Percentiles rank a stretch among this genome's conserved stretches.
Evolutionary conservation across 1,140 invertebrate species (phyloP).

Genomic region (Papilio xuthus): DNA sequence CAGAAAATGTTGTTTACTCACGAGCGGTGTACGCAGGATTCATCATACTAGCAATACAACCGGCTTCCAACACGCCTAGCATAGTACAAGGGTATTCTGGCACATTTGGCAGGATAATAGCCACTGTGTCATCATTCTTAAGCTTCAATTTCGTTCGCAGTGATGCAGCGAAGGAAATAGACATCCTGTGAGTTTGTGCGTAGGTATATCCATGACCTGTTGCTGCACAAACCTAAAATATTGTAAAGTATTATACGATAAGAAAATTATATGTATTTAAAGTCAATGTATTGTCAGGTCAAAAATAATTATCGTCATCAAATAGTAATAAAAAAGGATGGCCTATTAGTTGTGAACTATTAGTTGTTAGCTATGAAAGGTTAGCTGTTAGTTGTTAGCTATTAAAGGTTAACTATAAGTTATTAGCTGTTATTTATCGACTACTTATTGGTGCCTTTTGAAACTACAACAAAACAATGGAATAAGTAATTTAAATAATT

Average conservation of each 20-base stretch:
- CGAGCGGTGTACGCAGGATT: constrained; percentile 92
- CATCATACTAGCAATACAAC: constrained; percentile 87
- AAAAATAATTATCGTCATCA: no score
- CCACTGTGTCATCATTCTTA: constrained; percentile 86
- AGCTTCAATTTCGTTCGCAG: constrained; percentile 86
- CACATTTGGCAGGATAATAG: constrained; percentile 88
- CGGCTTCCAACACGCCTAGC: constrained; percentile 87
- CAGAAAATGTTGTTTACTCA: constrained; percentile 65
- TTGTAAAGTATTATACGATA: constrained; percentile 3
- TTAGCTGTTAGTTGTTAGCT: no score
- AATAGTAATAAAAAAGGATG: no score
- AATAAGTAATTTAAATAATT: background rate
- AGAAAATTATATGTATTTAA: background rate
- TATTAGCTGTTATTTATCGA: no score
- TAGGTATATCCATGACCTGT: constrained; percentile 89
- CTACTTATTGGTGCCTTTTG: no score
- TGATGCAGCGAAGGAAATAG: constrained; percentile 86
- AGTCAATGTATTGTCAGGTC: no score
- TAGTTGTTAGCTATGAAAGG: no score
- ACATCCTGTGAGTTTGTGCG: constrained; percentile 84
- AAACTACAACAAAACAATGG: background rate
- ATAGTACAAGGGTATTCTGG: constrained; percentile 88
- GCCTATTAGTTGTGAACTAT: no score
- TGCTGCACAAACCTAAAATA: constrained; percentile 85
- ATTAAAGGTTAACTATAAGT: no score